These are phyloP conservation scores for Sebastes dallii DNA, from an alignment of 2,797 vertebrate species.

Conservation along the genomic window DNA sequence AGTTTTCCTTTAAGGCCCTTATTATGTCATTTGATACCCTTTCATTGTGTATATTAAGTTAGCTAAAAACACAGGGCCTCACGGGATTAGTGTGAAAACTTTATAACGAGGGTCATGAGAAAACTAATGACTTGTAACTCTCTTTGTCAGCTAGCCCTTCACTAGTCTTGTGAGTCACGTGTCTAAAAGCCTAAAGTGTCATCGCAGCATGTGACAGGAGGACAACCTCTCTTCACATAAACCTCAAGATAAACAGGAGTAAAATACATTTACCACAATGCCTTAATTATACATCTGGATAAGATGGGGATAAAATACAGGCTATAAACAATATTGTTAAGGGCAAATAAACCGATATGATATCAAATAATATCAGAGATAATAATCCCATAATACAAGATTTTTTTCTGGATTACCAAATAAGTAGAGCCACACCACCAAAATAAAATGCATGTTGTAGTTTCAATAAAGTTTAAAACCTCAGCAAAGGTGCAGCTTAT, in stretches of 20 bases:
- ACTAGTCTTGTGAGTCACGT: slow-evolving; percentile 16
- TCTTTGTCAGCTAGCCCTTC: slow-evolving; percentile 19
- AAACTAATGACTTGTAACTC: slow-evolving; percentile 14
- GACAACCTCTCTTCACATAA: slow-evolving; percentile 63
- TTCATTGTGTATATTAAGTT: background rate
- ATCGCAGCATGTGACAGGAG: slow-evolving; percentile 62
- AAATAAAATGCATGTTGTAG: background rate
- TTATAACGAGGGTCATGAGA: slow-evolving; percentile 27
- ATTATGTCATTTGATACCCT: background rate
- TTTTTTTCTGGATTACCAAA: background rate
- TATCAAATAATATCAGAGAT: slow-evolving; percentile 58
- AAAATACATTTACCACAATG: slow-evolving; percentile 57
- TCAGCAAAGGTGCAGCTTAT: background rate
- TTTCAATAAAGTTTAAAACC: background rate
- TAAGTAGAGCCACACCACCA: background rate
- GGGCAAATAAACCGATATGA: slow-evolving; percentile 27
- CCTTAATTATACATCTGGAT: slow-evolving; percentile 49
- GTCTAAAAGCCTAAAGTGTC: slow-evolving; percentile 54
- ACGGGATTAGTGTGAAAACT: slow-evolving; percentile 70
- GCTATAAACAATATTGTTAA: slow-evolving; percentile 35
- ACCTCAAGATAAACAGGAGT: slow-evolving; percentile 38
- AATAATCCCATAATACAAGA: background rate
- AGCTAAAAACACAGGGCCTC: slow-evolving; percentile 55
- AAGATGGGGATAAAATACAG: slow-evolving; percentile 50
- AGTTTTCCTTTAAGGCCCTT: background rate